Base-by-base conservation (phyloP, 53 echinoderm and acorn worm species). In the Crossaster papposus region DNA sequence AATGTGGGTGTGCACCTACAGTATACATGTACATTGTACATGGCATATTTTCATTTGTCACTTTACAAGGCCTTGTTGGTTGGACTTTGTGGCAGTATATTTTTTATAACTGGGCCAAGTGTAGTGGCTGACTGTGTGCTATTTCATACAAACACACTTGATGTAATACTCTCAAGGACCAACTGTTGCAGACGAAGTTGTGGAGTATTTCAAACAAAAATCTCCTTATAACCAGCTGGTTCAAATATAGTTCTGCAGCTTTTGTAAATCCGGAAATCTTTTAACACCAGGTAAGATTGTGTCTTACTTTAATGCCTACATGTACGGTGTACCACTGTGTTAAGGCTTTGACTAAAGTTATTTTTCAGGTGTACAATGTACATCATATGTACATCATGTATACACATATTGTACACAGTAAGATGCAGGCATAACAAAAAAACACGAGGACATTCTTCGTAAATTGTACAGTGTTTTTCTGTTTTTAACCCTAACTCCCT, bases 1-100 rank as follows among this genome's bases (percentile, higher is more conserved):
- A 36, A 33, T 35, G 77, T 62, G 63, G 70, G 58, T n/a, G n/a
- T n/a, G n/a, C n/a, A n/a, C n/a, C n/a, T n/a, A n/a, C n/a, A n/a
- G n/a, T n/a, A n/a, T n/a, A n/a, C 22, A 58, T 17, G 0, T 4
- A 11, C 9, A 20, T 64, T 70, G 14, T 11, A 79, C 30, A 54
- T 2, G 77, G 35, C 23, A 55, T 87, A 36, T 77, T 87, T 86
- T 87, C n/a, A 23, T 55, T 87, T 87, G 87, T 34, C 54, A 44
- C 77, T 13, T 87, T 17, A 31, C 58, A 75, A 55, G 62, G 53
- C 63, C 11, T 11, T 55, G 23, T 35, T 70, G 83, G 70, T 23
- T 65, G 70, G 70, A 37, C 68, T 83, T 83, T 68, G 65, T 70
- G 35, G 70, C 36, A 20, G 17, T 32, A 31, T 14, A 12, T 51